Conservation (phyloP, 2,113 vertebrate genomes). For the Lycocorax pyrrhopterus region DNA sequence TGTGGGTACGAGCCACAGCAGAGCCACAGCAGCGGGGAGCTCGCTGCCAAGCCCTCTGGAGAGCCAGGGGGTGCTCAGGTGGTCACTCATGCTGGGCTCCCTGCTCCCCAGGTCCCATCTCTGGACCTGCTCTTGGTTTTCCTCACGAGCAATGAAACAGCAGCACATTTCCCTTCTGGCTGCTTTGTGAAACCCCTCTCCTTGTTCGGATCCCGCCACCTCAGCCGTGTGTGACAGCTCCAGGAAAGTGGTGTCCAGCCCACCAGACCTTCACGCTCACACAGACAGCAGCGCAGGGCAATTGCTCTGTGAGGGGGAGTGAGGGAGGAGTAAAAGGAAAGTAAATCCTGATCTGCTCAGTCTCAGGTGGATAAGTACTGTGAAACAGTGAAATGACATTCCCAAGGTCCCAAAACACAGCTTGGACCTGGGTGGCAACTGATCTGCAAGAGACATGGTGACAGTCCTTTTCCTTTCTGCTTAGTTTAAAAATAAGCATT, state of each 20-base stretch:
- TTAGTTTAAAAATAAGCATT: neutral
- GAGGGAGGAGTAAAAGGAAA: neutral
- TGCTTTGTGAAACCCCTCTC: neutral
- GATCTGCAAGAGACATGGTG: neutral
- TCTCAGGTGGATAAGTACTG: neutral
- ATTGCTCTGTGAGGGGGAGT: neutral
- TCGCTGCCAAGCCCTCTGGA: neutral
- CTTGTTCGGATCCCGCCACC: rapidly evolving
- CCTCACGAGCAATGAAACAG: neutral
- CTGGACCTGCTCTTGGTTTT: neutral
- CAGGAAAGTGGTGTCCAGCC: rapidly evolving
- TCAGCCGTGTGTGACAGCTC: rapidly evolving
- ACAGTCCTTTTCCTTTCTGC: neutral
- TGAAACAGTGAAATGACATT: neutral
- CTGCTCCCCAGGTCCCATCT: neutral
- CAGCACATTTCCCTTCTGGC: neutral
- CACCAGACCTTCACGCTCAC: neutral
- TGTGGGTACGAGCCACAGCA: neutral
- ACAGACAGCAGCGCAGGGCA: neutral
- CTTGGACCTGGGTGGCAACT: neutral
- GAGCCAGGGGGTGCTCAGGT: neutral
- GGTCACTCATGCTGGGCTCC: neutral
- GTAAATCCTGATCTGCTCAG: neutral
- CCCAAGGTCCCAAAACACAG: neutral
- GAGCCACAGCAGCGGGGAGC: neutral